Evolutionary conservation across 2,797 vertebrate species (phyloP).

Genomic region (Carapus acus): DNA sequence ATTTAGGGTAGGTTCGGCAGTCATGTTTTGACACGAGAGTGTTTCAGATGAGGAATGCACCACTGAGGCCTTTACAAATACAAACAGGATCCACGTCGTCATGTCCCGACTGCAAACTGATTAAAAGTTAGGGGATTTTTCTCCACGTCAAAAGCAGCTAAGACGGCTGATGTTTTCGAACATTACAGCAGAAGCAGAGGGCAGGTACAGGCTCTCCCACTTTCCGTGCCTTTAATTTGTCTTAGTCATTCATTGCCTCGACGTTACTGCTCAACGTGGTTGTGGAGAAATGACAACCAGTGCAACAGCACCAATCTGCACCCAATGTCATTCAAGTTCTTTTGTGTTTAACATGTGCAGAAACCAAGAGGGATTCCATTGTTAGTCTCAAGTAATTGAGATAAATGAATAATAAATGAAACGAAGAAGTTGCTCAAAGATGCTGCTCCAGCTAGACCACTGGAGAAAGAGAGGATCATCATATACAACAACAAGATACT

Average conservation of each 20-base stretch:
- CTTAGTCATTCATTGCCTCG: background rate
- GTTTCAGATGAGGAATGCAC: conserved; percentile 60
- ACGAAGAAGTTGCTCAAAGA: conserved; percentile 30
- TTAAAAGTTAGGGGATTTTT: conserved; percentile 54
- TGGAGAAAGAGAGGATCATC: conserved; percentile 47
- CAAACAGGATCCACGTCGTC: conserved; percentile 44
- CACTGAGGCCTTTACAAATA: conserved; percentile 46
- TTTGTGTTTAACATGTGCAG: too few species aligned
- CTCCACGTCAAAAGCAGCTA: conserved; percentile 31
- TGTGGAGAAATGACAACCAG: too few species aligned
- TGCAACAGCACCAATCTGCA: too few species aligned
- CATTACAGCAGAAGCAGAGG: too few species aligned
- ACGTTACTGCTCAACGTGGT: too few species aligned
- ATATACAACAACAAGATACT: too few species aligned
- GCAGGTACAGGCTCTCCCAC: background rate
- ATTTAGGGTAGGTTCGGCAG: conserved; percentile 42
- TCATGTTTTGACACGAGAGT: conserved; percentile 65
- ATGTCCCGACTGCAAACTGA: conserved; percentile 44
- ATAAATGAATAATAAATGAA: too few species aligned
- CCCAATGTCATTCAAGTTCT: too few species aligned
- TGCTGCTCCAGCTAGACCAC: conserved; percentile 9
- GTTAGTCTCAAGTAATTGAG: too few species aligned
- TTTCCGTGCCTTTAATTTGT: conserved; percentile 18
- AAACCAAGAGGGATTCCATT: too few species aligned
- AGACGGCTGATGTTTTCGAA: conserved; percentile 9